Base-by-base conservation (phyloP, 2,113 vertebrate species). In the Poicephalus meyeri region DNA sequence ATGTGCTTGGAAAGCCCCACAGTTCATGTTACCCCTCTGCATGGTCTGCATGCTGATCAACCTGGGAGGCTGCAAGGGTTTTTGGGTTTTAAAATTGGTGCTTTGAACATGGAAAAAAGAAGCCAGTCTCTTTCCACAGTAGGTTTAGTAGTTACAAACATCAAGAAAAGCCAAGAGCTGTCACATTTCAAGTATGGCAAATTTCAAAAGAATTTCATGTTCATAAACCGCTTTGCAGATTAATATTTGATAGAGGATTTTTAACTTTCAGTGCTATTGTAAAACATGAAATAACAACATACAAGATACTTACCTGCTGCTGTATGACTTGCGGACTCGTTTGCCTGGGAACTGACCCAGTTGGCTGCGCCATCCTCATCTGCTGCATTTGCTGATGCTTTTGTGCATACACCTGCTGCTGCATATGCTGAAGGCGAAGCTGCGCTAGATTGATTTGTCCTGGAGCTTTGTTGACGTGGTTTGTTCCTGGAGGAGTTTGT, bases 41-140 rank as follows among this genome's bases (percentile, higher is more conserved):
- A 99, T 98, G 96, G 98, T 98, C 98, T 99, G 99, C 99, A 99
- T 99, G 98, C 99, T 99, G 98, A 99, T 99, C 97, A 99, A 99
- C 96, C 99, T 98, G 53, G 99, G 99, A 97, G 99, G 99, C 99
- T 99, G 95, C 88, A 97, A 98, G 97, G 94, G 94, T 97, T 94
- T 95, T 88, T 79, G 81, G 81, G 89, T 96, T 96, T 96, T 89
- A 96, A 97, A 92, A 90, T 55, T 65, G 14, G 84, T 85, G 79
- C 53, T 91, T 58, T 94, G 25, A 91, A 73, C 86, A 88, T 25
- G 64, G 73, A 94, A 31, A 93, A 86, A 73, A 97, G 42, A 78
- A 95, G 93, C 73, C 88, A 89, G 82, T 92, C 91, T 87, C 79
- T 88, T 90, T 90, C 91, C 83, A 92, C 68, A 96, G 74, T 2